Base-by-base conservation (phyloP, 64 coral and sea anemone species). In the Cladopsammia gracilis region DNA sequence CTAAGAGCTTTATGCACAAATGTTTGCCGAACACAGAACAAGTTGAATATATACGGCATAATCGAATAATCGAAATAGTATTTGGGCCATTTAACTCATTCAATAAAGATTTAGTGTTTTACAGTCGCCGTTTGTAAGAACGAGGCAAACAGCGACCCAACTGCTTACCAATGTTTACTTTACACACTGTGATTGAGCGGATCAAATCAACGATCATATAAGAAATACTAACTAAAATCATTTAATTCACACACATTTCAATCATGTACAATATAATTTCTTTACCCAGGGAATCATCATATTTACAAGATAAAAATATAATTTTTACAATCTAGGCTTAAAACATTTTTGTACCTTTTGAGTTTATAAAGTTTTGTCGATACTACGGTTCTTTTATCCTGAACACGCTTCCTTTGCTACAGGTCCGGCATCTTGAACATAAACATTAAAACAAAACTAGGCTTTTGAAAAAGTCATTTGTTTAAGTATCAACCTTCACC, bases 21-120 rank as follows among this genome's bases (percentile, higher is more conserved):
- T 84, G 80, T 84, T 84, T 84, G 67, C 80, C 53, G 53, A 84
- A 67, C 67, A 14, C 45, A 10, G 49, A 77, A 77, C 75, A 12
- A 23, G 48, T 25, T 77, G 56, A 77, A 77, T 77, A 34, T 34
- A 53, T 45, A 23, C 42, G 61, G 43, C 5, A 68, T 68, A 84
- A 84, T 84, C 26, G 50, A 68, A 84, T 84, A 16, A 67, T 48
- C 6, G 19, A 64, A 84, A 84, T 84, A 18, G 18, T 19, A 83
- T 83, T 65, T 64, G 20, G 10, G 4, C 25, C 59, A 19, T 83
- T 83, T 83, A 64, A 58, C 79, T 42, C 34, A 48, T 83, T 66
- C 58, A 75, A 75, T 19, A 47, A 75, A 75, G 18, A 49, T 13
- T 75, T 5, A 84, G 20, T 49, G 6, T 68, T 84, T 84, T 65